Evolutionary conservation across 2,113 vertebrate genomes (phyloP).

Genomic region (Microcebus lehilahytsara): DNA sequence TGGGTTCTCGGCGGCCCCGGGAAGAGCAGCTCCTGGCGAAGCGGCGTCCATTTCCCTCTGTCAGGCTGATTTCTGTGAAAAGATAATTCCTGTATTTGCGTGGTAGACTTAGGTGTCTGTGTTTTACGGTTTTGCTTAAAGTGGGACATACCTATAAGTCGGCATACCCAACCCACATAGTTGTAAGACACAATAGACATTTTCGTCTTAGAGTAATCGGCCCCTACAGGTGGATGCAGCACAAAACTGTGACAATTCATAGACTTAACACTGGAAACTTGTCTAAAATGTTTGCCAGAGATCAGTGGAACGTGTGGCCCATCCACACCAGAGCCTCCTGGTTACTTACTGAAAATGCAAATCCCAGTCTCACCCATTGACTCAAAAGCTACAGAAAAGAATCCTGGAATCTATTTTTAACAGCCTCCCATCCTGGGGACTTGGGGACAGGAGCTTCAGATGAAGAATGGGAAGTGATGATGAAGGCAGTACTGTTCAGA

Average conservation of each 20-base stretch:
- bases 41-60: neutral
- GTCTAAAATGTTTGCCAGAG: neutral
- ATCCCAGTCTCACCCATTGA: neutral
- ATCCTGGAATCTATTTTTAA: neutral
- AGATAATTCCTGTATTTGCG: neutral
- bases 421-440: neutral
- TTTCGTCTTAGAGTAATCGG: neutral
- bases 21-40: neutral
- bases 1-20: neutral
- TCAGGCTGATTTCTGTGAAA: neutral
- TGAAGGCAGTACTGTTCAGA: neutral
- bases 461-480: neutral
- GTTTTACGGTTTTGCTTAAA: neutral
- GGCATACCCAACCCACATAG: neutral
- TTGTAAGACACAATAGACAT: neutral
- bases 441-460: neutral
- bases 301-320: neutral
- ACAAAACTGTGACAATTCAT: neutral
- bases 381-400: neutral
- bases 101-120: neutral
- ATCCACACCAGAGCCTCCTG: neutral
- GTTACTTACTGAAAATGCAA: neutral
- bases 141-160: neutral
- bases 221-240: neutral
- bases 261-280: neutral